These are phyloP conservation scores for Selene dorsalis DNA, from an alignment of 2,797 vertebrate genomes.

Conservation along the genomic window DNA sequence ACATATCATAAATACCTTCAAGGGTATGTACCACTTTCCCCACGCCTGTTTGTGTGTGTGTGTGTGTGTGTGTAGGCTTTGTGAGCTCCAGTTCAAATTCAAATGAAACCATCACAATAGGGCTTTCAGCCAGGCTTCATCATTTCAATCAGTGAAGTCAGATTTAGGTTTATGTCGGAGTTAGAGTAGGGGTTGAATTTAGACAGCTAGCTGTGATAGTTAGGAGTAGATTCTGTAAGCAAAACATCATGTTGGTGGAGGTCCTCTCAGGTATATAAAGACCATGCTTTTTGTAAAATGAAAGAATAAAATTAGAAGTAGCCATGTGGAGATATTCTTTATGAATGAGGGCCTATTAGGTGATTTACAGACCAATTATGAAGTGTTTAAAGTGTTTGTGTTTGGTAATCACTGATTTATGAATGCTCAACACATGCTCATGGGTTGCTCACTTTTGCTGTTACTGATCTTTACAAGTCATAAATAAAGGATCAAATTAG, in stretches of 20 bases:
- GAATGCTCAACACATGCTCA: neutral
- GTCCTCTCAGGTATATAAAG: neutral
- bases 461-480: neutral
- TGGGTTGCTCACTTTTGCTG: neutral
- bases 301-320: neutral
- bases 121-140: neutral
- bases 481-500: no score
- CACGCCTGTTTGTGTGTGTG: no score
- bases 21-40: no score
- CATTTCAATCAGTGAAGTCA: neutral
- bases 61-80: neutral
- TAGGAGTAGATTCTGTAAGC: neutral
- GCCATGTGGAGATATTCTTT: neutral
- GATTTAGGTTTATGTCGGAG: no score
- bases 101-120: neutral
- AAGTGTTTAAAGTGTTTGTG: neutral
- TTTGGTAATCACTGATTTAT: neutral
- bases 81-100: neutral
- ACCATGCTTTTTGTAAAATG: no score
- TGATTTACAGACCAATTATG: neutral
- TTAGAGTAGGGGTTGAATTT: no score
- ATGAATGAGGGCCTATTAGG: neutral
- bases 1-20: no score
- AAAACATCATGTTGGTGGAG: neutral
- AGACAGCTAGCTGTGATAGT: neutral